phyloP scores from a whole-genome alignment of 2,113 vertebrate genomes.

The Chunga burmeisteri region DNA sequence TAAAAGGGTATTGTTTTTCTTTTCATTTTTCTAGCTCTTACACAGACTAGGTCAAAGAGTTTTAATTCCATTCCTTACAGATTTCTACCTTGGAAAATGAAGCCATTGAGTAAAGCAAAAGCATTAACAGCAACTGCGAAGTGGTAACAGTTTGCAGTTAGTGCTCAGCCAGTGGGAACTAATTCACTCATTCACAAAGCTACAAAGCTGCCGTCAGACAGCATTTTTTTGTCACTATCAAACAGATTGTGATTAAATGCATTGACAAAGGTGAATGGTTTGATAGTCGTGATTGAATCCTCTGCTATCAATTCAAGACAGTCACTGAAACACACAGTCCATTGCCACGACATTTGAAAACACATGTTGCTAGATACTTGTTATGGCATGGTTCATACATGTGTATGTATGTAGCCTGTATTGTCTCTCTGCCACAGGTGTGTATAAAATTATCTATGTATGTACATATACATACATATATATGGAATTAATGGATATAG shows the following conservation, averaged over 20 bases:
- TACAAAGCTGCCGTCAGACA: neutral
- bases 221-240: neutral
- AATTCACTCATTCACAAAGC: slow-evolving; percentile 44
- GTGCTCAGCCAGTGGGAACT: slow-evolving; percentile 37
- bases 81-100: slow-evolving; percentile 32
- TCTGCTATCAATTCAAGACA: neutral
- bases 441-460: neutral
- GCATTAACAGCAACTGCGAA: neutral
- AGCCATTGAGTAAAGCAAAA: neutral
- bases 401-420: neutral
- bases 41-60: neutral
- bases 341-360: neutral
- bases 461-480: neutral
- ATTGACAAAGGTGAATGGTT: slow-evolving; percentile 23
- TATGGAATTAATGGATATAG: neutral
- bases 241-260: neutral
- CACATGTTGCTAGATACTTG: neutral
- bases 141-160: slow-evolving; percentile 29
- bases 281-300: slow-evolving; percentile 25
- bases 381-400: neutral
- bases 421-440: neutral
- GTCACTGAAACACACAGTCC: neutral
- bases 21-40: neutral
- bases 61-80: neutral
- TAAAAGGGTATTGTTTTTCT: neutral